These are phyloP conservation scores for Eulemur albifrons DNA, from an alignment of 2,797 vertebrate species.

Conservation along the genomic window DNA sequence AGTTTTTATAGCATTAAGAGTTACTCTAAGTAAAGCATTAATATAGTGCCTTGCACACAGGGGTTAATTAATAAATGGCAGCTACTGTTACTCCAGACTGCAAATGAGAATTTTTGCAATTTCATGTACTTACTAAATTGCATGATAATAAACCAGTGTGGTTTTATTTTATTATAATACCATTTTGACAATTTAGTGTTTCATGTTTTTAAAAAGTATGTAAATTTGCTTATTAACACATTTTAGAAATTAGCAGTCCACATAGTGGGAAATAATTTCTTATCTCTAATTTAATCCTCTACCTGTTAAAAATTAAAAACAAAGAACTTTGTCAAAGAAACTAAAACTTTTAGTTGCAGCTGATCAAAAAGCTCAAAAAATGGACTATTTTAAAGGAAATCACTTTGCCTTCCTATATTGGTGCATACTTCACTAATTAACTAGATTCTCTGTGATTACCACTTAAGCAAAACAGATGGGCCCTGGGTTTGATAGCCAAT, in stretches of 20 bases:
- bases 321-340: neutral
- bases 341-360: neutral
- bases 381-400: neutral
- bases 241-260: neutral
- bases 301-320: neutral
- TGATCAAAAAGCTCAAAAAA: neutral
- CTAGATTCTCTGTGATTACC: neutral
- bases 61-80: neutral
- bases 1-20: neutral
- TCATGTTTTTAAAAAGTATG: neutral
- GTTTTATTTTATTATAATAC: neutral
- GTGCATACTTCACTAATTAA: neutral
- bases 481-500: neutral
- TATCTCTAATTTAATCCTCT: neutral
- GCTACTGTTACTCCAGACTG: neutral
- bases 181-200: neutral
- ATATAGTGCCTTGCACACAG: neutral
- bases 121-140: neutral
- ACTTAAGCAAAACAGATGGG: conserved; percentile 11
- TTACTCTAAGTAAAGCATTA: neutral
- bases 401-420: neutral
- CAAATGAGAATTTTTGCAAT: neutral
- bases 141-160: neutral
- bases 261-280: neutral
- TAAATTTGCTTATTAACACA: neutral